Percentiles rank a stretch among this genome's conserved stretches.
Conservation (phyloP, 2,888 invertebrate genomes). For the Yponomeuta plumbellus region DNA sequence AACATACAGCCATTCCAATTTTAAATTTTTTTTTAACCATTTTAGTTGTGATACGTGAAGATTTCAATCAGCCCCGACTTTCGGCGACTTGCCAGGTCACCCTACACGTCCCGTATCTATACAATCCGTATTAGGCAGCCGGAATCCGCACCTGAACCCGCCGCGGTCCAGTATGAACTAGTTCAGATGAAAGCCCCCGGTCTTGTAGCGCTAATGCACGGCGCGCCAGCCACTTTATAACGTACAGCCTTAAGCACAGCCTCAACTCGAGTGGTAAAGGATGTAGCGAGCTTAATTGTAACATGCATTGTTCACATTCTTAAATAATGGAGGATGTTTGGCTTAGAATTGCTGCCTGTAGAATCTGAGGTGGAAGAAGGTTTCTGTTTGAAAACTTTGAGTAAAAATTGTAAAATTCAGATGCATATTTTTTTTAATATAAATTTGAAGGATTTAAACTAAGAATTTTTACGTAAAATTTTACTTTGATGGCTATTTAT, state of each 20-base stretch:
- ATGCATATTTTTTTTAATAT: neutral
- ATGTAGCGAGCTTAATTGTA: neutral
- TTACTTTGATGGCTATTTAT: no score
- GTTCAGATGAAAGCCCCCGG: constrained; percentile 21
- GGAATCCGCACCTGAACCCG: constrained; percentile 15
- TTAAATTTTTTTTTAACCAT: no score
- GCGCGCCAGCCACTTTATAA: constrained; percentile 2
- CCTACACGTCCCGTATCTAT: neutral
- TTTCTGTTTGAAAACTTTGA: neutral
- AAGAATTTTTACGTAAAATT: no score
- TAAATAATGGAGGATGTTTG: neutral
- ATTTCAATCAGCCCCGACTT: no score
- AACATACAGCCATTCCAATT: no score
- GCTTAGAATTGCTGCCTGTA: neutral
- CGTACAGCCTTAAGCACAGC: constrained; percentile 3
- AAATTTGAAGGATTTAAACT: no score
- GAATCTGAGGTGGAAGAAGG: neutral
- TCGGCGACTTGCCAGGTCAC: neutral
- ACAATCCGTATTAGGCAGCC: constrained; percentile 13
- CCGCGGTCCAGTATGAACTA: constrained; percentile 17
- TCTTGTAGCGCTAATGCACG: constrained; percentile 15
- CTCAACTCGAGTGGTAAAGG: neutral
- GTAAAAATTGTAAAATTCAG: neutral
- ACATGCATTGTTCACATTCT: neutral
- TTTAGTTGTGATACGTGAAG: no score